Evolutionary conservation across 2,888 invertebrate species (phyloP).

Genomic region (Smittia aterrima): DNA sequence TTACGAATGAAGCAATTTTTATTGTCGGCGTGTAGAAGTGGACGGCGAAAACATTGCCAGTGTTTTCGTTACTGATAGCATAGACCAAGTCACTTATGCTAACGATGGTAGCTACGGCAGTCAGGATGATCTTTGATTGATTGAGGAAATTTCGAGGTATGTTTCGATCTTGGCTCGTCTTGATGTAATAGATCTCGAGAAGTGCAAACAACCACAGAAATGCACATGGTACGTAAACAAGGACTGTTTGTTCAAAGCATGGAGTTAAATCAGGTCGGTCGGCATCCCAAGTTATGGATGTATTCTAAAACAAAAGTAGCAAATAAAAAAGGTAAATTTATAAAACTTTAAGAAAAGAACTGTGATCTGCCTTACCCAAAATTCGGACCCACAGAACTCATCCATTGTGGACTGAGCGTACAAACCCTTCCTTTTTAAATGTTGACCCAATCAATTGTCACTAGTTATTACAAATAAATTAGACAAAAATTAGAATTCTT

Average conservation of each 20-base stretch:
- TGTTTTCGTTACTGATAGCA: constrained; percentile 59
- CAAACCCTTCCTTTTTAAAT: no score
- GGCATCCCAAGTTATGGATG: constrained; percentile 74
- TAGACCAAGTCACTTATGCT: constrained; percentile 67
- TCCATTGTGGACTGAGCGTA: constrained; percentile 64
- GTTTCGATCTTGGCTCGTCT: constrained; percentile 71
- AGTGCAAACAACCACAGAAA: constrained; percentile 77
- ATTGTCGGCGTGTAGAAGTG: constrained; percentile 76
- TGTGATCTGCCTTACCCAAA: constrained; percentile 72
- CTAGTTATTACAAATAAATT: no score
- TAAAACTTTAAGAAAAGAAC: background rate
- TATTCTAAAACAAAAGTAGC: constrained; percentile 61
- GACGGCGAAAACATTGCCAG: constrained; percentile 61
- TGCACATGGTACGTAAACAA: constrained; percentile 85
- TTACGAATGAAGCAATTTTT: constrained; percentile 78
- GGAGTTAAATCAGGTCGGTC: constrained; percentile 79
- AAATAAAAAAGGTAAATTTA: background rate
- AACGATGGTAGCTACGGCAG: constrained; percentile 63
- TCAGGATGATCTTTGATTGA: constrained; percentile 67
- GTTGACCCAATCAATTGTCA: no score
- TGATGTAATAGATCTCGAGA: constrained; percentile 72
- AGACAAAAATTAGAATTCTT: no score
- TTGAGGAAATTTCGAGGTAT: constrained; percentile 76
- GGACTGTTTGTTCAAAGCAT: constrained; percentile 88
- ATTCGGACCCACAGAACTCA: constrained; percentile 72